Evolutionary conservation across 1,140 invertebrate genomes (phyloP).

Genomic region (Philopotamus ludificatus): DNA sequence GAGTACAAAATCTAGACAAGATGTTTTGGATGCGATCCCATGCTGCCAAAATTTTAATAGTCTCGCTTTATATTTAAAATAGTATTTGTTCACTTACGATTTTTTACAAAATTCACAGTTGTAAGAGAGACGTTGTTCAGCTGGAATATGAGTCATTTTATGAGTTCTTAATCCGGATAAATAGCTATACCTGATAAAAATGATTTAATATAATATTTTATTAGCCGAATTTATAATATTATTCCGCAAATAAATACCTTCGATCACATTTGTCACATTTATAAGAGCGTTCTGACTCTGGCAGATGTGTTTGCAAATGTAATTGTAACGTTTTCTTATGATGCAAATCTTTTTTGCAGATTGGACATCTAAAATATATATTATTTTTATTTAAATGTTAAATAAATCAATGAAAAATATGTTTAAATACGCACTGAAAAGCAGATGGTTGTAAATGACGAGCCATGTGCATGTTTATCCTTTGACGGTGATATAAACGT

Average conservation of each 20-base stretch:
- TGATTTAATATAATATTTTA: neutral
- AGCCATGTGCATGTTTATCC: conserved; percentile 35
- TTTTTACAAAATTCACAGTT: conserved; percentile 29
- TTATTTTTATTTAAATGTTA: neutral
- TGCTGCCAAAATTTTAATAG: too few species aligned
- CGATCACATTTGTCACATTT: conserved; percentile 35
- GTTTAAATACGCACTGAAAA: conserved; percentile 30
- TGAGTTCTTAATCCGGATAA: conserved; percentile 14
- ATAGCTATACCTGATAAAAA: conserved; percentile 27
- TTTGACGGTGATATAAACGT: conserved; percentile 22
- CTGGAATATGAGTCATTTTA: conserved; percentile 27
- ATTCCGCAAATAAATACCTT: conserved; percentile 16
- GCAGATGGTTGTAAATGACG: conserved; percentile 35
- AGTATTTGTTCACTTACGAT: too few species aligned
- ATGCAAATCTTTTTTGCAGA: conserved; percentile 31
- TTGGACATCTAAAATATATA: conserved; percentile 28
- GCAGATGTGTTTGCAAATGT: conserved; percentile 35
- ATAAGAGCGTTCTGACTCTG: conserved; percentile 21
- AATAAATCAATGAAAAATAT: too few species aligned
- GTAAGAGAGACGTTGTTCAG: conserved; percentile 20
- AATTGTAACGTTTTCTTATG: conserved; percentile 18
- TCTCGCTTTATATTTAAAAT: neutral
- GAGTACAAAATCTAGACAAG: too few species aligned
- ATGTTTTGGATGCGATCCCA: too few species aligned
- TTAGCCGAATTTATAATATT: neutral